These are phyloP conservation scores for Nettapus auritus DNA, from an alignment of 2,113 vertebrate genomes.

Conservation along the genomic window DNA sequence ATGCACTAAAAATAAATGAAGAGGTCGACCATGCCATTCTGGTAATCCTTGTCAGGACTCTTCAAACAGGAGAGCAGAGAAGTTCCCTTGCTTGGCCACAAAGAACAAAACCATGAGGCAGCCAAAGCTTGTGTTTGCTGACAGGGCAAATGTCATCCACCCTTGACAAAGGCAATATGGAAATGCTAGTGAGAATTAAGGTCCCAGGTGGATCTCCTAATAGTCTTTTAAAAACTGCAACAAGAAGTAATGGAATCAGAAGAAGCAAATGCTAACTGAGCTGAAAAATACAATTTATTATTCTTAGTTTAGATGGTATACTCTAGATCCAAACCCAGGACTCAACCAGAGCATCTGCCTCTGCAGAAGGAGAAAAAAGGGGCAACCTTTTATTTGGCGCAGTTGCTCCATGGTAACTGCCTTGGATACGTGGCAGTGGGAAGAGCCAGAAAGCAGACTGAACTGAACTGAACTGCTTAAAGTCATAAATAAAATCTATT, in stretches of 20 bases:
- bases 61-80: neutral
- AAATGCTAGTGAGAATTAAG: neutral
- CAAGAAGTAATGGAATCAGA: neutral
- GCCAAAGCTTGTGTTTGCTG: neutral
- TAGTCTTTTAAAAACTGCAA: neutral
- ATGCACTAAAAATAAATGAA: neutral
- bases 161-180: neutral
- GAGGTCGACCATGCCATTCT: neutral
- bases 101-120: neutral
- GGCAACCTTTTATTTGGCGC: neutral
- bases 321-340: neutral
- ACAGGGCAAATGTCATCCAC: neutral
- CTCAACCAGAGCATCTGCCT: neutral
- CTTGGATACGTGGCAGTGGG: accelerated
- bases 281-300: neutral
- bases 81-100: neutral
- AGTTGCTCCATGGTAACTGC: neutral
- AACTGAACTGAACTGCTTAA: neutral
- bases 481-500: too few species aligned
- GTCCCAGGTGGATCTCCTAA: neutral
- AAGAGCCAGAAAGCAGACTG: neutral
- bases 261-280: neutral
- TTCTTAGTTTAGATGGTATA: neutral
- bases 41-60: neutral
- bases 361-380: neutral